Evolutionary conservation across 2,888 invertebrate species (phyloP).

Genomic region (Diarsia mendica): DNA sequence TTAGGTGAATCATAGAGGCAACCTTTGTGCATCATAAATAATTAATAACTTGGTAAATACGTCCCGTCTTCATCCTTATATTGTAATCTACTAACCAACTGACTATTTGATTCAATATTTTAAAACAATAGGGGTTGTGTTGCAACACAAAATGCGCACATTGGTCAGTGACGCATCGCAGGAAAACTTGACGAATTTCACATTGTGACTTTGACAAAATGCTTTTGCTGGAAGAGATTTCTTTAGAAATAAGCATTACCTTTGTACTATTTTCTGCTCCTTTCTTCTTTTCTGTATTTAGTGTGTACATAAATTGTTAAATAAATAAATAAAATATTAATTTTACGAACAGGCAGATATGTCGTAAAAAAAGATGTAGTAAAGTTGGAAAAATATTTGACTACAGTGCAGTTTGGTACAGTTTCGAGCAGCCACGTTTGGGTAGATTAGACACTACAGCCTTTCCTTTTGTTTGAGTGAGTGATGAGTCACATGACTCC

Average conservation of each 20-base stretch:
- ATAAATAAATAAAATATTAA: too few relatives aligned
- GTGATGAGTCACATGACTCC: constrained; percentile 38
- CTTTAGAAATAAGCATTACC: too few relatives aligned
- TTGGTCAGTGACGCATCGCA: constrained; percentile 18
- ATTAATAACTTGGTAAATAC: constrained; percentile 20
- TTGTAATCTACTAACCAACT: not conserved
- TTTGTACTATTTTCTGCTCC: too few relatives aligned
- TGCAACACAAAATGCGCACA: constrained; percentile 14
- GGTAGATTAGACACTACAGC: too few relatives aligned
- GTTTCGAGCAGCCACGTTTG: not conserved
- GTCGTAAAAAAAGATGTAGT: not conserved
- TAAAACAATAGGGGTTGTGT: constrained; percentile 10
- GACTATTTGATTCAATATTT: constrained; percentile 1
- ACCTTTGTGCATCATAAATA: constrained; percentile 5
- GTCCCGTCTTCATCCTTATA: constrained; percentile 8
- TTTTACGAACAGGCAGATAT: constrained; percentile 12
- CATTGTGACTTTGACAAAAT: not conserved
- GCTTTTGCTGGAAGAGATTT: too few relatives aligned
- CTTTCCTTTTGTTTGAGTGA: constrained; percentile 4
- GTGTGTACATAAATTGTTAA: too few relatives aligned
- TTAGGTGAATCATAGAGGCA: constrained; percentile 7
- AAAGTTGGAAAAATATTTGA: not conserved
- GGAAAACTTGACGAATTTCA: not conserved
- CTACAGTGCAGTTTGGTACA: not conserved
- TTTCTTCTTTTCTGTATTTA: too few relatives aligned